phyloP scores from a whole-genome alignment of 2,888 invertebrate species.

The Drosophila mercatorum region DNA sequence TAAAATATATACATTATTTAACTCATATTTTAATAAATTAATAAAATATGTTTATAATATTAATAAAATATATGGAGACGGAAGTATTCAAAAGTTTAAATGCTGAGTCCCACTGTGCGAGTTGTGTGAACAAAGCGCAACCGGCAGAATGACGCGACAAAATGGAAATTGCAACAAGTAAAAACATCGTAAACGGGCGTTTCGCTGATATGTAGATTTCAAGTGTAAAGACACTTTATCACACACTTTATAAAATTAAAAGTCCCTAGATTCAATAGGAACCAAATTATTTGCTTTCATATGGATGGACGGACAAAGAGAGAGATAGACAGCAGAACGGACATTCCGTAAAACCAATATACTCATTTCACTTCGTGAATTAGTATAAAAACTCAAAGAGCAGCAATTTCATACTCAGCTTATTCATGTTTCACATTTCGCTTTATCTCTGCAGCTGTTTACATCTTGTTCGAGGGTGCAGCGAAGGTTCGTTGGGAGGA shows the following conservation, averaged over 20 bases:
- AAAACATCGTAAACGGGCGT: too few relatives aligned
- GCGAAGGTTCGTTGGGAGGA: slow-evolving; percentile 72
- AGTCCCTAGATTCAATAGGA: too few relatives aligned
- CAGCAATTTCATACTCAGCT: neutral
- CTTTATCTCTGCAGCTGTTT: slow-evolving; percentile 42
- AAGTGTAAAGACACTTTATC: too few relatives aligned
- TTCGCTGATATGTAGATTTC: too few relatives aligned
- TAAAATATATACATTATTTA: too few relatives aligned
- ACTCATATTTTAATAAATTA: too few relatives aligned
- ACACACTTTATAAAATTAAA: too few relatives aligned
- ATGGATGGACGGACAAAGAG: too few relatives aligned
- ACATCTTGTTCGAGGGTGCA: slow-evolving; percentile 64
- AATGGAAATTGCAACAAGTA: neutral
- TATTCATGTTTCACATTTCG: neutral
- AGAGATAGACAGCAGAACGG: too few relatives aligned
- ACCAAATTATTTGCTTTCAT: too few relatives aligned
- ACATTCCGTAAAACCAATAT: too few relatives aligned
- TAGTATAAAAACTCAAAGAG: slow-evolving; percentile 3
- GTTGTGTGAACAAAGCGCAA: neutral
- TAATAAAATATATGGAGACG: neutral
- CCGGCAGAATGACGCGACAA: slow-evolving; percentile 15
- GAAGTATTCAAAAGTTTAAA: neutral
- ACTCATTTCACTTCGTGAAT: too few relatives aligned
- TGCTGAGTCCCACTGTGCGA: slow-evolving; percentile 16
- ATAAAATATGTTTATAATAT: neutral